Evolutionary conservation across 2,797 vertebrate species (phyloP).

Genomic region (Coluber constrictor): DNA sequence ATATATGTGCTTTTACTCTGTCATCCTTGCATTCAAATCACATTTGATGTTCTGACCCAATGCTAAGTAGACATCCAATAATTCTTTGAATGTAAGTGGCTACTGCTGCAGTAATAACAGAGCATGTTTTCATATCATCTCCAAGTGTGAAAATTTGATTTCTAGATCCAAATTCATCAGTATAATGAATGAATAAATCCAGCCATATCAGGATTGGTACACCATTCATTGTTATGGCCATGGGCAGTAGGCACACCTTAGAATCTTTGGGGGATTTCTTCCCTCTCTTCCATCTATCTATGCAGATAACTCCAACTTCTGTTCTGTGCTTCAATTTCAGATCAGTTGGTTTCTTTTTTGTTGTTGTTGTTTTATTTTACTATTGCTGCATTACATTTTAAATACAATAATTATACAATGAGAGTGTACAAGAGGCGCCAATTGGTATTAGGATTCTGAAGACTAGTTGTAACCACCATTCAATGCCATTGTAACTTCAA

Average conservation of each 20-base stretch:
- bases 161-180: not conserved
- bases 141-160: not conserved
- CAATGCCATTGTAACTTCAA: too few species aligned
- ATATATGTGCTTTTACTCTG: not conserved
- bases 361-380: not conserved
- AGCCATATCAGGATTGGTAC: not conserved
- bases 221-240: not conserved
- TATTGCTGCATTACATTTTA: not conserved
- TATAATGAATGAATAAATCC: not conserved
- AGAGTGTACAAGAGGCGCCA: too few species aligned
- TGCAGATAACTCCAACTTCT: not conserved
- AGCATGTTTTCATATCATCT: not conserved
- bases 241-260: not conserved
- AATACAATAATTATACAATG: not conserved
- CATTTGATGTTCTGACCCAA: not conserved
- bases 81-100: not conserved
- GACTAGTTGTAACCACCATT: too few species aligned
- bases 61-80: not conserved
- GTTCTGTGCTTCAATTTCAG: not conserved
- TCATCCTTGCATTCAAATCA: not conserved
- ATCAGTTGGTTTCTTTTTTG: not conserved
- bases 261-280: not conserved
- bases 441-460: too few species aligned
- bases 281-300: not conserved
- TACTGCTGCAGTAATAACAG: not conserved